A percentile compares a stretch with the other conserved stretches of the same genome.
Conservation (phyloP, 2,113 vertebrate species). For the Oreochromis aureus region DNA sequence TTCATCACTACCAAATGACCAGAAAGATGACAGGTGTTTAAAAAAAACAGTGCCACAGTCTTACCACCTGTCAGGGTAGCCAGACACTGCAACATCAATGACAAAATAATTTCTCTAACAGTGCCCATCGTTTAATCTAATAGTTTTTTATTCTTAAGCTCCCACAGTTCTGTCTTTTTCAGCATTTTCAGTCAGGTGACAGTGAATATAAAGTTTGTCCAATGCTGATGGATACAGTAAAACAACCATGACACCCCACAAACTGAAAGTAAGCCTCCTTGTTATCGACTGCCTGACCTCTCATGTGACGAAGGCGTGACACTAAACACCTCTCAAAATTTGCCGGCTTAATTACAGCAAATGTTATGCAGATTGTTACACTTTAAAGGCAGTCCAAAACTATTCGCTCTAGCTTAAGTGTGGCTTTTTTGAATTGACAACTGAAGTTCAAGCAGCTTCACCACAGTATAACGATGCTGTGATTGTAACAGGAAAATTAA, state of each 20-base stretch:
- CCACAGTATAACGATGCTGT: neutral
- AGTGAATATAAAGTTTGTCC: neutral
- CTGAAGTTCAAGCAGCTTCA: neutral
- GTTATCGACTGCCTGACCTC: neutral
- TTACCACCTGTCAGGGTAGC: neutral
- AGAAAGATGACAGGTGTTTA: conserved; percentile 5
- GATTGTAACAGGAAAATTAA: neutral
- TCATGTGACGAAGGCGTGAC: neutral
- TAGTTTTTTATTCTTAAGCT: neutral
- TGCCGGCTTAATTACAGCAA: neutral
- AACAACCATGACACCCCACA: neutral
- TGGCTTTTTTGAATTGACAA: neutral
- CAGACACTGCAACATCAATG: neutral
- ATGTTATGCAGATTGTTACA: neutral
- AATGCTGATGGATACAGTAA: neutral
- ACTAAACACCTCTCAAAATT: neutral
- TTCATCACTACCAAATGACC: neutral
- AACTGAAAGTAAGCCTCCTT: neutral
- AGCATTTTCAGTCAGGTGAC: neutral
- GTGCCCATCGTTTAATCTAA: neutral
- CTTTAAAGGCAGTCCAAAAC: neutral
- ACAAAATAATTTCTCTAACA: neutral
- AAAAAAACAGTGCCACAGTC: neutral
- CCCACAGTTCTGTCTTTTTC: neutral
- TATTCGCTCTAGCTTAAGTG: neutral